A percentile compares a stretch with the other conserved stretches of the same genome.
phyloP scores from a whole-genome alignment of 2,888 invertebrate species.

The Pandemis heparana region DNA sequence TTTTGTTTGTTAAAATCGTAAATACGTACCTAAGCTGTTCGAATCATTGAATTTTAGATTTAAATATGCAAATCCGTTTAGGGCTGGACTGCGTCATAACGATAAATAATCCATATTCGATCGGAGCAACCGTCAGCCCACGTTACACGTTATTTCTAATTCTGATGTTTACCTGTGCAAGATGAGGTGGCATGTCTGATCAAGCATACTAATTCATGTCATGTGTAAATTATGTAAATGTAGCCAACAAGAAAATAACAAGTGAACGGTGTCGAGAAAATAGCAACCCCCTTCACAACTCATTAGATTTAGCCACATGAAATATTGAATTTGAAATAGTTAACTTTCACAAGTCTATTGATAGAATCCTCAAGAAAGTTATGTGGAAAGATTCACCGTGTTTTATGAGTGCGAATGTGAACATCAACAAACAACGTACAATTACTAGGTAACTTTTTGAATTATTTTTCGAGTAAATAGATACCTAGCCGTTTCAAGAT shows the following conservation, averaged over 20 bases:
- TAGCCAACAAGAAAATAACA: constrained; percentile 20
- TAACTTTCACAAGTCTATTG: too few species aligned
- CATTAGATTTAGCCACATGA: neutral
- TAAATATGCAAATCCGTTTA: neutral
- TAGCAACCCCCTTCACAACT: constrained; percentile 10
- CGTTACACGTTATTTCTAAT: constrained; percentile 36
- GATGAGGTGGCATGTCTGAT: constrained; percentile 30
- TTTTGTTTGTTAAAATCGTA: neutral
- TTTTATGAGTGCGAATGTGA: too few species aligned
- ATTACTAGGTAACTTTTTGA: too few species aligned
- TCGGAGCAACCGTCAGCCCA: constrained; percentile 17
- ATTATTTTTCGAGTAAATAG: too few species aligned
- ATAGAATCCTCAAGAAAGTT: too few species aligned
- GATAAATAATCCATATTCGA: constrained; percentile 16
- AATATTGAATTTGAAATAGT: neutral
- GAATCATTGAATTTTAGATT: neutral
- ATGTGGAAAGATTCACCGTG: too few species aligned
- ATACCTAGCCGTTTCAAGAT: too few species aligned
- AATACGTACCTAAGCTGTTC: neutral
- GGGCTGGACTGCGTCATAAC: constrained; percentile 9
- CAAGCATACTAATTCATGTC: constrained; percentile 40
- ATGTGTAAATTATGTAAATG: constrained; percentile 39
- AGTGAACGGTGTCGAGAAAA: constrained; percentile 15
- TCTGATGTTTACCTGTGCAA: constrained; percentile 34
- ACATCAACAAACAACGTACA: too few species aligned